Evolutionary conservation across 2,797 vertebrate genomes (phyloP), one percentile per base, ranked within the genome.

Genomic region (Corythornis leucogaster): DNA sequence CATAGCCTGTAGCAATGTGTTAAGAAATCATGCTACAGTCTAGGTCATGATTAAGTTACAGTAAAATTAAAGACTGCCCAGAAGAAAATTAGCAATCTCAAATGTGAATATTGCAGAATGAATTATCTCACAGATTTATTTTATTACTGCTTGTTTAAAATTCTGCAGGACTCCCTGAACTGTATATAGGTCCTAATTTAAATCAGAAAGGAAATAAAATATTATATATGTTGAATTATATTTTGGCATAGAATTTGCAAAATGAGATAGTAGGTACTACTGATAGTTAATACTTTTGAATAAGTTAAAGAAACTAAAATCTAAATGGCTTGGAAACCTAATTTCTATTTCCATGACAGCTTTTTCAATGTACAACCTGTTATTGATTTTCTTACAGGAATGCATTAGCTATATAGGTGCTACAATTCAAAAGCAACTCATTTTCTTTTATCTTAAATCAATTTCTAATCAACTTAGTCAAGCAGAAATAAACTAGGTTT

Each of bases 11-110:
- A 83, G 84, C n/a, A 82, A 70, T 69, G 19, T 45, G 33, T 79
- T 94, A 89, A 73, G 85, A 83, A 84, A 85, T 87, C 48, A 15
- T 76, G 45, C 33, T 66, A 25, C 14, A 58, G 40, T 58, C 28
- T 70, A 45, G 63, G 84, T 94, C 80, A 79, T 38, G 46, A 66
- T 71, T 75, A 92, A 79, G 59, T 89, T 94, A 87, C 76, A 71
- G 66, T 79, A 79, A 85, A 94, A 89, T 85, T 92, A 59, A 53
- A 76, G 68, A 81, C 35, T 63, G 43, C 61, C 58, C 81, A 58
- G 73, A 85, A 93, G 66, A 89, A 95, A 94, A 94, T n/a, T 59
- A 96, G 67, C 67, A 81, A 55, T 87, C 64, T 92, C 54, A 87
- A 46, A 54, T 78, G 50, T 76, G 80, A 90, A 80, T 85, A 57